Evolutionary conservation across 2,888 invertebrate species (phyloP), one percentile per base, ranked within the genome.

Genomic region (Nephrotoma appendiculata): DNA sequence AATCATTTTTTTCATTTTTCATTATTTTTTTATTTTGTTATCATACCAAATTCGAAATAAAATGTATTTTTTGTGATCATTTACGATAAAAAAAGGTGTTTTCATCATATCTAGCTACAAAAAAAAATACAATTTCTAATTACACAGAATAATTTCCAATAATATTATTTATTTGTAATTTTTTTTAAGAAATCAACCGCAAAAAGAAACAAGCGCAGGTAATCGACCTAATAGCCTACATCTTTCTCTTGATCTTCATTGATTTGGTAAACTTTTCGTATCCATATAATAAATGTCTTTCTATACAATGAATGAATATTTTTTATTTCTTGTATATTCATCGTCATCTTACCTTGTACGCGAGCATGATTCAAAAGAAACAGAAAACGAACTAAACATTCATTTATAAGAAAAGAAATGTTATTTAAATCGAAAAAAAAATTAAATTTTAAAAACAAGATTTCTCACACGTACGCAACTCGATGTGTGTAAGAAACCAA

Each of bases 181-280:
- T 71, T 71, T n/a, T 71, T 71, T 31, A 71, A 71, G 71, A 71
- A 71, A 71, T 31, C 71, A 71, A 71, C 41, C 42, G 84, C 41
- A 43, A 42, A 86, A 44, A 48, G 71, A 41, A 43, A 86, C 57
- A 12, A 86, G 41, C 31, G 31, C 52, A 57, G 86, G 86, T 86
- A 86, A 86, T 86, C 85, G 84, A 86, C 85, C 85, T 52, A 86
- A 71, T 84, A 85, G 85, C 85, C 85, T 52, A 86, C 43, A 85
- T 86, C 41, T 57, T 52, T 85, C 19, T 86, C 43, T 71, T 71
- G 31, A 71, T 71, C 43, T 71, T 71, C 71, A 71, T 71, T 71
- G 71, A 31, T 71, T 71, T 71, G 71, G 71, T 31, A 31, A n/a
- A 31, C 4, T 31, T 31, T 71, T 31, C 19, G 31, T 71, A 71